Percentiles rank a stretch among this genome's conserved stretches.
Conservation (phyloP, 2,888 invertebrate species). For the Strigamia transsilvanica region DNA sequence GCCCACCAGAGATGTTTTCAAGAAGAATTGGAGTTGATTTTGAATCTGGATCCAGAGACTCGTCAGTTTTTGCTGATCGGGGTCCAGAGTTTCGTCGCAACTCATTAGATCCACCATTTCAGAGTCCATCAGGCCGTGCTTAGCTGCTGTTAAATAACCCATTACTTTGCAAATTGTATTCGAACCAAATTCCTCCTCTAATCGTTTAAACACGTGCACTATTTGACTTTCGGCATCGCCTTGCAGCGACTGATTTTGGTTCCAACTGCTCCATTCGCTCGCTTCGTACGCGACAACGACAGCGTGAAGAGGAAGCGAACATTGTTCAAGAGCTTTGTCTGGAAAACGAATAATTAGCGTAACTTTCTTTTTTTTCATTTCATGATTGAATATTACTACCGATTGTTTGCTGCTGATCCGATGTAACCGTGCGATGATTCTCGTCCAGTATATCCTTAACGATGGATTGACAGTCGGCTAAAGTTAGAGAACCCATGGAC, state of each 20-base stretch:
- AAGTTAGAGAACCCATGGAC: conserved; percentile 40
- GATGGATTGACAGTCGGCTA: conserved; percentile 31
- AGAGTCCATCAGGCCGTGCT: conserved; percentile 80
- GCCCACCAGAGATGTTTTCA: conserved; percentile 31
- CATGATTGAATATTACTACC: too few species aligned
- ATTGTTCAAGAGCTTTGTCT: conserved; percentile 39
- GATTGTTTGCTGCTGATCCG: conserved; percentile 11
- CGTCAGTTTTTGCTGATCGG: conserved; percentile 4
- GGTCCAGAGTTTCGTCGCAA: conserved; percentile 60
- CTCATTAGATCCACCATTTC: conserved; percentile 74
- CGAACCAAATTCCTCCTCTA: conserved; percentile 74
- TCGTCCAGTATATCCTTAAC: conserved; percentile 17
- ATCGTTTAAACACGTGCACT: conserved; percentile 73
- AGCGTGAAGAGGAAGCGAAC: conserved; percentile 53
- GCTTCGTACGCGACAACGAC: conserved; percentile 61
- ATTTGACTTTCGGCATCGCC: conserved; percentile 72
- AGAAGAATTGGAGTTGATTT: conserved; percentile 43
- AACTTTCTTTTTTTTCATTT: too few species aligned
- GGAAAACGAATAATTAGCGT: too few species aligned
- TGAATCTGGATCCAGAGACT: conserved; percentile 33
- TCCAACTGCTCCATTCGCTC: conserved; percentile 70
- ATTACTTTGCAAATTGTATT: conserved; percentile 70
- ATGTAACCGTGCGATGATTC: conserved; percentile 1
- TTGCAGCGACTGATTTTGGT: conserved; percentile 69
- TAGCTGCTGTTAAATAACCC: conserved; percentile 76